Conservation (phyloP, 2,113 vertebrate species). For the Caranx melampygus region DNA sequence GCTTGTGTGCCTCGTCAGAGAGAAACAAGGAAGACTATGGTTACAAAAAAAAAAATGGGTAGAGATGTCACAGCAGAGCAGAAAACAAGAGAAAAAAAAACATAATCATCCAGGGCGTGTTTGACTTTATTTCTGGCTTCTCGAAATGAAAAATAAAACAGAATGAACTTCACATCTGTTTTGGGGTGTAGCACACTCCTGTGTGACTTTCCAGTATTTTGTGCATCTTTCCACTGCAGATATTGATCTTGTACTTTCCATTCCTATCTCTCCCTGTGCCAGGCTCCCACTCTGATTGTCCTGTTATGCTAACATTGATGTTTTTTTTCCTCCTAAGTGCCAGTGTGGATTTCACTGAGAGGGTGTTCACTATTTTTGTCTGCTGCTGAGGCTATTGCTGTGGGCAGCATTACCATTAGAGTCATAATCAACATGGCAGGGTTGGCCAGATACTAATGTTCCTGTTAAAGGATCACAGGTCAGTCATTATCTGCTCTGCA, state of each 20-base stretch:
- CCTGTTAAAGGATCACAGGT: conserved; percentile 48
- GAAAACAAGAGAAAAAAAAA: conserved; percentile 31
- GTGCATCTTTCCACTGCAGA: conserved; percentile 63
- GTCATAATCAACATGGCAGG: conserved; percentile 59
- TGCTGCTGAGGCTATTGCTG: conserved; percentile 37
- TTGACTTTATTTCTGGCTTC: conserved; percentile 11
- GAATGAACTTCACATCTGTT: conserved; percentile 69
- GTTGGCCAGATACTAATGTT: conserved; percentile 55
- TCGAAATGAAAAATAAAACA: conserved; percentile 50
- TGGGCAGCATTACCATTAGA: conserved; percentile 44
- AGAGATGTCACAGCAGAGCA: conserved; percentile 10
- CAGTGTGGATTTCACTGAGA: conserved; percentile 62
- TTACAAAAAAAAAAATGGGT: background rate
- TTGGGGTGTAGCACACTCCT: conserved; percentile 64
- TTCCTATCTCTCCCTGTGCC: conserved; percentile 39
- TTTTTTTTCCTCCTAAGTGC: conserved; percentile 43
- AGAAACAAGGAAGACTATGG: conserved; percentile 21
- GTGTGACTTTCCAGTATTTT: conserved; percentile 45
- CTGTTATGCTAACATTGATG: conserved; percentile 42
- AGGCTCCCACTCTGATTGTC: conserved; percentile 33
- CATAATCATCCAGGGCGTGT: conserved; percentile 51
- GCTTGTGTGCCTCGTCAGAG: conserved; percentile 17
- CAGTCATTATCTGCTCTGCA: conserved; percentile 59
- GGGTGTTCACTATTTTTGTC: conserved; percentile 64
- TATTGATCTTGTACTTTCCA: conserved; percentile 71